Evolutionary conservation across 2,888 invertebrate genomes (phyloP), one percentile per base, ranked within the genome.

Genomic region (Agonopterix arenella): DNA sequence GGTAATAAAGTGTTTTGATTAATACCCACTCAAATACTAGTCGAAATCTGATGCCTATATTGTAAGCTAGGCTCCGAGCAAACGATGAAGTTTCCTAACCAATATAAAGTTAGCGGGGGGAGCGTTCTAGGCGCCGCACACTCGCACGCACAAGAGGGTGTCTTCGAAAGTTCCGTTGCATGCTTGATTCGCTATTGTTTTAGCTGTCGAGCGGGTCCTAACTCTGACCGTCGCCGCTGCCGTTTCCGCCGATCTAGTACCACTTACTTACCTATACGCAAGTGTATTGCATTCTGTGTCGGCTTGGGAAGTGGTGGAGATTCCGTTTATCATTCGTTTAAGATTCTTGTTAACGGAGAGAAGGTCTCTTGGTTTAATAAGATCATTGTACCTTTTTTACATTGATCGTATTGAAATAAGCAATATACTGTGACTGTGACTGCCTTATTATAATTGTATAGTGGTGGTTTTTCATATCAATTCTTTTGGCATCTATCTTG

Each of bases 121-220:
- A 62, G 66, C 72, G 70, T 75, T 82, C 81, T 79, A 75, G 84
- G 78, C 81, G 77, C 76, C 73, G 73, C 82, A 85, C 86, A 84
- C 85, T 73, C 82, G 84, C 86, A 84, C 85, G 84, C 81, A 72
- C 76, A 80, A 78, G 78, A 79, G 77, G n/a, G 43, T 43, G 80
- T 85, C 81, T 84, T 82, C 76, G 71, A 70, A 82, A 85, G 84
- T 86, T 88, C 80, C 79, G 77, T 75, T 82, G 84, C 84, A 88
- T 85, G 82, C 80, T 84, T 83, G 83, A 86, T 86, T 84, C 78
- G 78, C 80, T 80, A 84, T 85, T 86, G 84, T 86, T 84, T 82
- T 76, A 83, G 76, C 70, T 65, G 69, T 69, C 69, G 71, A 79
- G 70, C 68, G 60, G 74, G 66, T 70, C 73, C 71, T 74, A 83